Conservation (phyloP, 2,113 vertebrate species). For the Pyxicephalus adspersus region DNA sequence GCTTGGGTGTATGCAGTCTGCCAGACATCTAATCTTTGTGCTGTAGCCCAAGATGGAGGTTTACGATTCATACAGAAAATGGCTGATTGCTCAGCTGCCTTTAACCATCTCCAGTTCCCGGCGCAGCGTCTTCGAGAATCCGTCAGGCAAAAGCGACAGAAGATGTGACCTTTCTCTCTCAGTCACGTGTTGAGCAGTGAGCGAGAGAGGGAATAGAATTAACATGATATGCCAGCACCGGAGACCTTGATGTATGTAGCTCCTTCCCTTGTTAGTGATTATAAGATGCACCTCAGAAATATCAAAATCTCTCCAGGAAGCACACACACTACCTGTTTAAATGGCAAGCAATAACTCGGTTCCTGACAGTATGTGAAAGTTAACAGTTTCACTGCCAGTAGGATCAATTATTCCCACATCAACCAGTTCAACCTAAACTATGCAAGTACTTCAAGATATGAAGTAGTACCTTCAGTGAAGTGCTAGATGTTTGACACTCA, state of each 20-base stretch:
- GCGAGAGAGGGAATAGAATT: slow-evolving; percentile 61
- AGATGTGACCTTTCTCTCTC: slow-evolving; percentile 74
- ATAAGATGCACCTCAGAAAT: slow-evolving; percentile 59
- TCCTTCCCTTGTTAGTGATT: slow-evolving; percentile 61
- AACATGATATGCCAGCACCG: slow-evolving; percentile 62
- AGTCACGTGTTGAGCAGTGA: slow-evolving; percentile 56
- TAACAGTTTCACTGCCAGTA: slow-evolving; percentile 37
- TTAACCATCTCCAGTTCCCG: slow-evolving; percentile 68
- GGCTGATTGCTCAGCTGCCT: slow-evolving; percentile 67
- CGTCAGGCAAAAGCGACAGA: slow-evolving; percentile 72
- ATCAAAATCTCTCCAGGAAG: slow-evolving; percentile 61
- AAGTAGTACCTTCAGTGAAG: neutral
- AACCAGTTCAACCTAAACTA: neutral
- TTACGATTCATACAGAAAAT: slow-evolving; percentile 73
- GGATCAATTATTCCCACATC: slow-evolving; percentile 11
- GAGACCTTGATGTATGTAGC: slow-evolving; percentile 61
- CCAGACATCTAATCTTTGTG: slow-evolving; percentile 57
- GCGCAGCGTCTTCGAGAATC: slow-evolving; percentile 68
- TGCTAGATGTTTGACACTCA: neutral
- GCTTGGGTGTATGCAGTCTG: slow-evolving; percentile 60
- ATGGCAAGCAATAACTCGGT: slow-evolving; percentile 51
- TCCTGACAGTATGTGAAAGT: slow-evolving; percentile 20
- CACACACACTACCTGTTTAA: slow-evolving; percentile 50
- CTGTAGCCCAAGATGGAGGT: slow-evolving; percentile 72
- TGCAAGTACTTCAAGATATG: neutral